Evolutionary conservation across 2,113 vertebrate genomes (phyloP), one percentile per base, ranked within the genome.

Genomic region (Isichthys henryi): DNA sequence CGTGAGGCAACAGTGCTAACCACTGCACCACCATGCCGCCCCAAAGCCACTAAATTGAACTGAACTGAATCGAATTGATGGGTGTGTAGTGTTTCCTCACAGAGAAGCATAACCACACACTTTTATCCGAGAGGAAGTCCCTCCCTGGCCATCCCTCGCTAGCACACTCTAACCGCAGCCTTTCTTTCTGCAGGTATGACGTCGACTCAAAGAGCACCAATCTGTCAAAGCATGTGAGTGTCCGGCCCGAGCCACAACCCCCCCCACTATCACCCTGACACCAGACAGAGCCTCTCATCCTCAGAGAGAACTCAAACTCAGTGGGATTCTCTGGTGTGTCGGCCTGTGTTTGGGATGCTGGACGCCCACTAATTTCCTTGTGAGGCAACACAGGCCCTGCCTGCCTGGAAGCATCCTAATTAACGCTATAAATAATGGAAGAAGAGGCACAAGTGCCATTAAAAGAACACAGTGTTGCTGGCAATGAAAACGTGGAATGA

Each of bases 161-260:
- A 21, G 83, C 87, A 86, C 87, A n/a, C 45, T 45, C 52, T 88
- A 83, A 80, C 62, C 45, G 48, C 39, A 90, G 48, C 84, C n/a
- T 66, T 43, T 58, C 90, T 45, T 89, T 50, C 90, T 88, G 50
- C 91, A 99, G 98, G 95, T 99, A 99, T 31, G 98, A 99, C 91
- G 98, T 99, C 56, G 98, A 99, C 94, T 99, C 98, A 0, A 99
- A 99, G 95, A 99, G 98, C 50, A 96, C 97, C 91, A 98, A 99
- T 93, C 96, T 99, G 50, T 98, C 98, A 23, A 99, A 99, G 93
- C 98, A 99, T 84, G 98, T 99, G 95, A 99, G 98, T 97, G 56
- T 23, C 82, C 19, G 23, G 62, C 27, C 23, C 62, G 10, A 70
- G 62, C n/a, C 23, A 10, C 58, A n/a, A 49, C 49, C n/a, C 19